A percentile compares a stretch with the other conserved stretches of the same genome.
Conservation (phyloP, 2,888 invertebrate genomes). For the Strigamia transsilvanica region DNA sequence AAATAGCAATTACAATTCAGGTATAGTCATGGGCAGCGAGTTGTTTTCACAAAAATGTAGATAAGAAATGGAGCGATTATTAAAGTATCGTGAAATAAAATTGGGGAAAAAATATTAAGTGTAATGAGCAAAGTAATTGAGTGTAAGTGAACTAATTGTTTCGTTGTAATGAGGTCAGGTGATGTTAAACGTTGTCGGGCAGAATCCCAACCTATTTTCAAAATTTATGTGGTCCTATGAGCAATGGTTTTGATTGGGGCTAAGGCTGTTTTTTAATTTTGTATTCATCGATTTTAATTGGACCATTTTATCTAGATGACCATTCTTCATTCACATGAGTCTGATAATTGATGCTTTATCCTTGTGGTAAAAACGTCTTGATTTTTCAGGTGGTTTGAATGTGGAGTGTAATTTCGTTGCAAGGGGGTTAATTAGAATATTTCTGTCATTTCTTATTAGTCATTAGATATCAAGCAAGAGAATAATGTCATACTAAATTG, state of each 20-base stretch:
- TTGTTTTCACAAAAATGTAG: neutral
- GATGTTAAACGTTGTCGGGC: constrained; percentile 20
- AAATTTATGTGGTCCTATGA: neutral
- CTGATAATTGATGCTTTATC: neutral
- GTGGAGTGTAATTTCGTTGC: neutral
- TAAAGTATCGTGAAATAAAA: neutral
- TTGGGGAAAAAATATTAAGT: neutral
- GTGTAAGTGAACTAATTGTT: constrained; percentile 13
- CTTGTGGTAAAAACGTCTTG: neutral
- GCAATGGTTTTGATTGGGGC: constrained; percentile 42
- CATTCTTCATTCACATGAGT: constrained; percentile 2
- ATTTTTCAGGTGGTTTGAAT: no score
- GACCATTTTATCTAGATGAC: neutral
- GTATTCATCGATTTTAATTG: constrained; percentile 6
- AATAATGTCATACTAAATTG: no score
- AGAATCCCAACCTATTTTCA: constrained; percentile 38
- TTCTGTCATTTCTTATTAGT: no score
- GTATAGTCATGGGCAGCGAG: constrained; percentile 13
- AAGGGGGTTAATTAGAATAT: neutral
- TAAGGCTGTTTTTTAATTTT: constrained; percentile 12
- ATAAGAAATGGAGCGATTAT: neutral
- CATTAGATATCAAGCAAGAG: no score
- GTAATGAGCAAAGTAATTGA: neutral
- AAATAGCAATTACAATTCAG: neutral
- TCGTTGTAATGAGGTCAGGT: neutral